Conservation (phyloP, 2,888 invertebrate species). For the Hemistola chrysoprasaria region DNA sequence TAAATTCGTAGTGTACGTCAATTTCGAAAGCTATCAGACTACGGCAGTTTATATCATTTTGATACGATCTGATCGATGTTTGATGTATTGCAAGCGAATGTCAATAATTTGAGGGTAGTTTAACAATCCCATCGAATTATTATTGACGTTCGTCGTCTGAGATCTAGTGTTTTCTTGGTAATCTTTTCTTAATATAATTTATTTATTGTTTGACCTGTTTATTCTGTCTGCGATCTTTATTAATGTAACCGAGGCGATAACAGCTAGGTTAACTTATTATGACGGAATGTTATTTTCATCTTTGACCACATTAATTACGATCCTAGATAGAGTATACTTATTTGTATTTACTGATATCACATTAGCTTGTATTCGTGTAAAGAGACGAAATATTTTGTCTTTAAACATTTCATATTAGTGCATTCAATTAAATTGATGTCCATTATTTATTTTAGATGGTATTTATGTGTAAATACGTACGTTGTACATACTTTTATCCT, state of each 20-base stretch:
- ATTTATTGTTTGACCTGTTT: no score
- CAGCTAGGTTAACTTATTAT: no score
- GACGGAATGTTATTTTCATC: no score
- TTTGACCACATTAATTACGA: no score
- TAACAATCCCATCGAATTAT: no score
- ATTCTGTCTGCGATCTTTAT: no score
- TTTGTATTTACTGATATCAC: conserved; percentile 41
- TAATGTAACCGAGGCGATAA: no score
- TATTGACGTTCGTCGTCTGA: conserved; percentile 7
- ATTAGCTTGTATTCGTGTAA: conserved; percentile 44
- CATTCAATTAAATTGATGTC: conserved; percentile 78
- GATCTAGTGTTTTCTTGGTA: conserved; percentile 17
- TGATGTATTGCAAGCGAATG: conserved; percentile 16
- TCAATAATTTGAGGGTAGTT: conserved; percentile 11
- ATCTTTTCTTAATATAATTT: conserved; percentile 19
- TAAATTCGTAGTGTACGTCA: conserved; percentile 75
- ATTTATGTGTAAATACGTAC: conserved; percentile 69
- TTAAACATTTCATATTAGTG: conserved; percentile 58
- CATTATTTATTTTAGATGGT: conserved; percentile 76
- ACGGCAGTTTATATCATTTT: conserved; percentile 41
- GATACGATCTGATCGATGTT: conserved; percentile 27
- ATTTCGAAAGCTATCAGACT: conserved; percentile 80
- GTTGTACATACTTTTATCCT: conserved; percentile 67
- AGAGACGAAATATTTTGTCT: conserved; percentile 52
- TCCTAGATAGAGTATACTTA: no score